These are phyloP conservation scores for Stenolophus ochropezus DNA, from an alignment of 2,888 invertebrate genomes.

Conservation along the genomic window DNA sequence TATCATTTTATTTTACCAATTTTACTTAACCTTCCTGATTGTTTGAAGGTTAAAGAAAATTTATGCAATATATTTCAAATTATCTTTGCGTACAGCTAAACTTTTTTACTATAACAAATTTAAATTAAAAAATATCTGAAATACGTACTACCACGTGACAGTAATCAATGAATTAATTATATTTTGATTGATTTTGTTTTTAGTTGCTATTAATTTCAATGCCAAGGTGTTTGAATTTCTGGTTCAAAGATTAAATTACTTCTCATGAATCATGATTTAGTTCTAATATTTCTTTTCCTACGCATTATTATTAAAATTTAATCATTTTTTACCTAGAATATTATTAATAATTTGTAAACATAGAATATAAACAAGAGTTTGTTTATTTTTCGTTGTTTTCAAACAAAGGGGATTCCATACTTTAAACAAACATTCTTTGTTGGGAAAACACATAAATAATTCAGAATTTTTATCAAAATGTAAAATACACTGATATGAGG, in stretches of 20 bases:
- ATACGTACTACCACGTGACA: not conserved
- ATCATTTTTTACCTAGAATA: not conserved
- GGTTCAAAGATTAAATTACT: constrained; percentile 6
- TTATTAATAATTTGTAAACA: not conserved
- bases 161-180: constrained; percentile 1
- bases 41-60: constrained; percentile 40
- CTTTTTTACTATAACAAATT: constrained; percentile 1
- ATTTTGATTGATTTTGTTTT: constrained; percentile 20
- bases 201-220: constrained; percentile 8
- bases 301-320: no score
- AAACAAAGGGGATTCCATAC: not conserved
- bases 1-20: constrained; percentile 38
- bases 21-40: constrained; percentile 45
- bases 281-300: no score
- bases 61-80: constrained; percentile 22
- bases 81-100: not conserved
- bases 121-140: not conserved
- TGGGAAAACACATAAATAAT: constrained; percentile 1
- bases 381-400: not conserved
- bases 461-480: constrained; percentile 5
- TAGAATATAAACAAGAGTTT: not conserved
- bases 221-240: not conserved
- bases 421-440: not conserved
- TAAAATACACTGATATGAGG: not conserved
- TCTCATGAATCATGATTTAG: not conserved